These are phyloP conservation scores for Hemibagrus wyckioides DNA, from an alignment of 2,113 vertebrate species.

Conservation along the genomic window DNA sequence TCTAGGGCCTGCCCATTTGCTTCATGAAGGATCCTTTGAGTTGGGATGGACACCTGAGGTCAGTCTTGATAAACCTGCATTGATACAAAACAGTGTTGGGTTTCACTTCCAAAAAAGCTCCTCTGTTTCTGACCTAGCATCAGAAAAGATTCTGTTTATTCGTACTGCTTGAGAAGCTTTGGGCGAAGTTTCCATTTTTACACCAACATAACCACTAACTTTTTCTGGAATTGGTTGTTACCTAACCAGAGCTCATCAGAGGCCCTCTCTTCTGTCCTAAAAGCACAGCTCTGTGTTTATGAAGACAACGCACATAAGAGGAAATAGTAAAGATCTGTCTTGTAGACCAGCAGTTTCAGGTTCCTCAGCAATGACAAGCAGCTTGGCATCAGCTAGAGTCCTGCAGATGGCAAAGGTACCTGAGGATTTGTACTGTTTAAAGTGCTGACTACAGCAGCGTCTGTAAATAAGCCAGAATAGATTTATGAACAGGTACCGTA, in stretches of 20 bases:
- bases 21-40: conserved; percentile 15
- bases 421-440: conserved; percentile 66
- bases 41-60: conserved; percentile 18
- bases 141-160: conserved; percentile 29
- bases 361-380: conserved; percentile 23
- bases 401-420: conserved; percentile 65
- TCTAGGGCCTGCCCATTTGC: not conserved
- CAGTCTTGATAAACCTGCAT: conserved; percentile 37
- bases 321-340: not conserved
- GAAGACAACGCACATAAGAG: not conserved
- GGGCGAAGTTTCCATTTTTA: conserved; percentile 3
- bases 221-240: conserved; percentile 3
- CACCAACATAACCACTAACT: conserved; percentile 14
- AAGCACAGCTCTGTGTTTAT: not conserved
- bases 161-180: conserved; percentile 14
- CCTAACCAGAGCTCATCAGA: conserved; percentile 15
- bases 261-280: not conserved
- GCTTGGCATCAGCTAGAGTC: conserved; percentile 49
- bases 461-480: conserved; percentile 69
- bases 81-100: conserved; percentile 46
- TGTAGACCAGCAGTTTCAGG: conserved; percentile 19
- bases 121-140: conserved; percentile 5
- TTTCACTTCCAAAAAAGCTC: conserved; percentile 38
- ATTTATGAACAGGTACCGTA: conserved; percentile 68
- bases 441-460: conserved; percentile 73